Base-by-base conservation (phyloP, 2,797 vertebrate species). In the Epinephelus coioides region DNA sequence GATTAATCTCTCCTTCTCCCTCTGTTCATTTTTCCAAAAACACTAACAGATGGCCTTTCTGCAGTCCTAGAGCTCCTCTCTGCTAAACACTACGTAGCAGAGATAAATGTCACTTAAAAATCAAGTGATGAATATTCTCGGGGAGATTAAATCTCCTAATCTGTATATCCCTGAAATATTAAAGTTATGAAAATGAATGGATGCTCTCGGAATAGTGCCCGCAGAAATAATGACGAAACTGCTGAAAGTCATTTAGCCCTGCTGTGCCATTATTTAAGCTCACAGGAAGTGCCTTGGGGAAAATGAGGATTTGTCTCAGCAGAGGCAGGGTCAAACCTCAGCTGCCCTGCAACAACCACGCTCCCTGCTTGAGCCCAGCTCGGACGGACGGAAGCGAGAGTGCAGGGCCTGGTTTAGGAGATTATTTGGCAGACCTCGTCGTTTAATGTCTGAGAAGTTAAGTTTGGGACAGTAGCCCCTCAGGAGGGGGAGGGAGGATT, bases 41-140 rank as follows among this genome's bases (percentile, higher is more conserved):
- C 76, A 72, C 57, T 38, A 88, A 84, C 93, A 94, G 94, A 93
- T 92, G 92, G 91, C 81, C 88, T 70, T 83, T 84, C 76, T 81
- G 75, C 67, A 65, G 64, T 84, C 73, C 55, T 61, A 30, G 65
- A 76, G 88, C 84, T 76, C 51, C 68, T 74, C 53, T 63, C 74
- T 77, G 72, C 86, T 83, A 61, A 89, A 86, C 76, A 63, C 73
- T 65, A 63, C 62, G 79, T 82, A 69, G 83, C 54, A 38, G 65
- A 80, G 83, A 92, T 91, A 91, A 87, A 93, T 92, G 89, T 91
- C 86, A 91, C 86, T 92, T 92, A 88, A 83, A 91, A 91, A 88
- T 82, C 73, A 78, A 90, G 81, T 82, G 82, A 90, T 88, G 84
- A 88, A 87, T 92, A 87, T 87, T 91, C 83, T 62, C 43, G 1